Evolutionary conservation across 2,797 vertebrate species (phyloP), one percentile per base, ranked within the genome.

Genomic region (Holocentrus rufus): DNA sequence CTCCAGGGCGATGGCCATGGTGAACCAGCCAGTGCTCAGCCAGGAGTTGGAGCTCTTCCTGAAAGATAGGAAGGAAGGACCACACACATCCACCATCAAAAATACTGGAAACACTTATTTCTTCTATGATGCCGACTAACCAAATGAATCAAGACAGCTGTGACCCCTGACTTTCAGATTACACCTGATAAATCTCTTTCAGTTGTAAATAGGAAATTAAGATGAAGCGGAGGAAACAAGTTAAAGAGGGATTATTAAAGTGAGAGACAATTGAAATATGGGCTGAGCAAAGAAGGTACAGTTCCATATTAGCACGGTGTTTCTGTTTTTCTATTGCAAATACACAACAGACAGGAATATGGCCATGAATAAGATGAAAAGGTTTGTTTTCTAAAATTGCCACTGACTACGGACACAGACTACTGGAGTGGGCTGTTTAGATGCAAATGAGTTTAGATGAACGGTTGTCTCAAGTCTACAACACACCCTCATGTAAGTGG

Each of bases 11-110:
- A 97, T 96, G 14, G 93, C 95, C 96, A 98, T 97, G 69, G 96
- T 98, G 93, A 98, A 98, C 97, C 97, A 98, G 88, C 97, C 97
- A 0, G 97, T 98, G 81, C 96, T 98, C 75, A 98, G 93, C 97
- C 97, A 98, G 27, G 97, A 96, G 92, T 98, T 97, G 80, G 97
- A 98, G 67, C 93, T 95, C 92, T 93, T 96, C 93, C 97, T 98
- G 90, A 47, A 89, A 76, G 63, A 71, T 3, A 72, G 71, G 44
- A 66, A 7, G 59, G 53, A 22, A 47, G 54, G n/a, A 60, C 0
- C 30, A 39, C 69, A 11, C 14, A 59, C 39, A 53, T 27, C 49
- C 14, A 18, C 2, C 55, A 25, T 20, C 14, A 0, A 3, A 50
- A 0, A 69, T 58, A 44, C 17, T 36, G 1, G 4, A 3, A 55